Conservation (phyloP, 2,113 vertebrate genomes). For the Brachyistius frenatus region DNA sequence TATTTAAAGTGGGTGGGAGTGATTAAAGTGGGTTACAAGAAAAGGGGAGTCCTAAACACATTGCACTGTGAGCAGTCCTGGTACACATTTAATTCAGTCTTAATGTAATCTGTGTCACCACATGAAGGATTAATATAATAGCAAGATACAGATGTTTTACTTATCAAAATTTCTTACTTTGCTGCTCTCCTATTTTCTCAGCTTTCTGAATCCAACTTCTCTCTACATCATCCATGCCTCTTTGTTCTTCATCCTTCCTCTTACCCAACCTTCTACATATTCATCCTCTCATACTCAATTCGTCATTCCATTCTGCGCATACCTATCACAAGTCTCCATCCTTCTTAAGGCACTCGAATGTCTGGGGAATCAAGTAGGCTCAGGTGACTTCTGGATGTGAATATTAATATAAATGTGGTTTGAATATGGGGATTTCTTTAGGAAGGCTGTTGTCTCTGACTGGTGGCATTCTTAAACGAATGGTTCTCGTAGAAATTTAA, state of each 20-base stretch:
- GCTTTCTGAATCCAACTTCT: not conserved
- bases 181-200: not conserved
- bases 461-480: not conserved
- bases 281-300: not conserved
- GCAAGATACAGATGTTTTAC: not conserved
- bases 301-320: not conserved
- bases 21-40: constrained; percentile 1
- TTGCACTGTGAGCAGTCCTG: not conserved
- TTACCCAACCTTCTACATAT: not conserved
- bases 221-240: not conserved
- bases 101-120: not conserved
- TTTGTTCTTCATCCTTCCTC: not conserved
- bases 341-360: not conserved
- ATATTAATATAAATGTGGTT: constrained; percentile 24
- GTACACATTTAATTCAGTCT: constrained; percentile 2
- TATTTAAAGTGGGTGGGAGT: constrained; percentile 5
- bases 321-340: not conserved
- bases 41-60: not conserved
- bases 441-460: not conserved
- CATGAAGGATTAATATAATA: not conserved
- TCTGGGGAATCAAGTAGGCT: constrained; percentile 22
- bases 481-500: not conserved
- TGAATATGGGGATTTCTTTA: constrained; percentile 10
- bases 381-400: constrained; percentile 11
- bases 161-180: not conserved